A percentile compares a stretch with the other conserved stretches of the same genome.
Conservation (phyloP, 2,113 vertebrate genomes). For the Crotalus tigris region DNA sequence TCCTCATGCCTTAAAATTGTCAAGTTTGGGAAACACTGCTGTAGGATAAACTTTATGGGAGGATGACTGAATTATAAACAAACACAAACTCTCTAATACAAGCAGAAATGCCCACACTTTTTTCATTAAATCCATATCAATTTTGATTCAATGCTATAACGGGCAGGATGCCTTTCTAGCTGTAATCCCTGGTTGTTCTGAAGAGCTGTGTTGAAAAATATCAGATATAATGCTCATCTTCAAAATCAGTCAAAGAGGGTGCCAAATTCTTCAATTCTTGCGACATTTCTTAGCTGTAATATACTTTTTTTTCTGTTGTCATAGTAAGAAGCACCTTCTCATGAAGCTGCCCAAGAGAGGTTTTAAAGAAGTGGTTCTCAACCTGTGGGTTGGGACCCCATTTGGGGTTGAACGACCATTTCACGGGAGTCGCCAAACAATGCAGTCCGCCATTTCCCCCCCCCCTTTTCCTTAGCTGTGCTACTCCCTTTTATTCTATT, state of each 20-base stretch:
- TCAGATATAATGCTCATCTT: too few relatives aligned
- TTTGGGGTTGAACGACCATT: too few relatives aligned
- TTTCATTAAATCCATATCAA: background rate
- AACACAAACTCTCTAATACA: background rate
- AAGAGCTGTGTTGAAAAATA: background rate
- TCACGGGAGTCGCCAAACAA: too few relatives aligned
- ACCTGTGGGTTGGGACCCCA: too few relatives aligned
- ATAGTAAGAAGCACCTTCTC: background rate
- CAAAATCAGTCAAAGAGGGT: background rate
- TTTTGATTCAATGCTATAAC: background rate
- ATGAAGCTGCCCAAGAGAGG: background rate
- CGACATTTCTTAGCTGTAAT: background rate
- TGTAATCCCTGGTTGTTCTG: background rate
- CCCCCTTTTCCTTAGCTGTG: too few relatives aligned
- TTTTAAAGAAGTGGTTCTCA: background rate
- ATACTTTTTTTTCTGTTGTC: background rate
- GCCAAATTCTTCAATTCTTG: background rate
- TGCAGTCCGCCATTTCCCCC: too few relatives aligned
- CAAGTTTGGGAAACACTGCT: too few relatives aligned
- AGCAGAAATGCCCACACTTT: background rate
- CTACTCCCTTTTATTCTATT: too few relatives aligned
- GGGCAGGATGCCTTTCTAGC: background rate
- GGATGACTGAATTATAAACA: background rate
- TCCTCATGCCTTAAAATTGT: too few relatives aligned
- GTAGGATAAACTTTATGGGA: background rate